phyloP scores from a whole-genome alignment of 2,797 vertebrate species.

The Cyclura pinguis region DNA sequence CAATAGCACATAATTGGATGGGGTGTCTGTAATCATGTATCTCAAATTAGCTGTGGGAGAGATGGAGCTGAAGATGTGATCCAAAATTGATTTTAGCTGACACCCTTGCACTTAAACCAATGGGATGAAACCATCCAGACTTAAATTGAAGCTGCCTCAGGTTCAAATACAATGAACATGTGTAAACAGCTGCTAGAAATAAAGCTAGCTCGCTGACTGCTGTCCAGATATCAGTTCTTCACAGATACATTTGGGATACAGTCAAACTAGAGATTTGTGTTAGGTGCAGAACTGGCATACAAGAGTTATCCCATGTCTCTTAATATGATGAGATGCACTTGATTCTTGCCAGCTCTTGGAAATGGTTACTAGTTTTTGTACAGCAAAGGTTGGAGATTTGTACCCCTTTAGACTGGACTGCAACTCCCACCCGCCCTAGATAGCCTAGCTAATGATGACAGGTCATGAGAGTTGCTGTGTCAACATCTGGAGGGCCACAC shows the following conservation, averaged over 20 bases:
- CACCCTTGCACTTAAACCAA: background rate
- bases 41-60: conserved; percentile 24
- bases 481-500: background rate
- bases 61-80: background rate
- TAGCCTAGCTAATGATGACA: background rate
- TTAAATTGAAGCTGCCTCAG: background rate
- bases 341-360: background rate
- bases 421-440: background rate
- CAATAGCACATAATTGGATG: conserved; percentile 25
- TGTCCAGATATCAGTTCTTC: background rate
- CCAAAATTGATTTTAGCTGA: background rate
- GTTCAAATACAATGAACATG: background rate
- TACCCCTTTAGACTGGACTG: background rate
- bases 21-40: conserved; percentile 22
- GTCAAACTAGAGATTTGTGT: background rate
- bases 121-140: background rate
- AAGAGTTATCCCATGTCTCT: background rate
- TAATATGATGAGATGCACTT: background rate
- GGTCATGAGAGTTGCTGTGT: background rate
- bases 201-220: background rate
- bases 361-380: background rate
- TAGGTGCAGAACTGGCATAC: background rate
- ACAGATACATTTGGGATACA: background rate
- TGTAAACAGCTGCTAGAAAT: background rate
- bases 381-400: background rate